Percentiles rank a stretch among this genome's conserved stretches.
Conservation (phyloP, 2,888 invertebrate genomes). For the Autographa gamma region DNA sequence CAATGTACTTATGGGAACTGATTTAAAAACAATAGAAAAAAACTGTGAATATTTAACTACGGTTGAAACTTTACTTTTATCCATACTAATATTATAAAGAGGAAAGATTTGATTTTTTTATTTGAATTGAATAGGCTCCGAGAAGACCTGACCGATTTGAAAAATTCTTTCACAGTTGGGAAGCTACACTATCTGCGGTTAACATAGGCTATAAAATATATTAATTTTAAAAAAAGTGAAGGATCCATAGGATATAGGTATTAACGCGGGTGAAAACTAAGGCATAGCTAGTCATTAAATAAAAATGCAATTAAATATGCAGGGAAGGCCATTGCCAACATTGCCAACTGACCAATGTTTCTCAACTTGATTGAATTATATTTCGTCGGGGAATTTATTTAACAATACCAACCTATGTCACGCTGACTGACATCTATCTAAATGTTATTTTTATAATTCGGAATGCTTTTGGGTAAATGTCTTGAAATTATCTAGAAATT, state of each 20-base stretch:
- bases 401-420: constrained; percentile 35
- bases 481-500: neutral
- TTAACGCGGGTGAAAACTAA: too few species aligned
- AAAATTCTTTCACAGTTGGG: too few species aligned
- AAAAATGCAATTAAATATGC: constrained; percentile 42
- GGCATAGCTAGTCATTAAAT: neutral
- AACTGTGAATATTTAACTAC: too few species aligned
- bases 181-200: too few species aligned
- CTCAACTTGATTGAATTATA: constrained; percentile 18
- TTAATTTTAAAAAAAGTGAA: too few species aligned
- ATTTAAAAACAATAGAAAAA: neutral
- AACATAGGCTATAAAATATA: too few species aligned
- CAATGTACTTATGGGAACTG: neutral
- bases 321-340: constrained; percentile 10
- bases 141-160: too few species aligned
- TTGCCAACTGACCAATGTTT: constrained; percentile 1
- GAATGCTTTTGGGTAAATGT: constrained; percentile 29
- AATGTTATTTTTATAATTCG: constrained; percentile 33
- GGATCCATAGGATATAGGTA: too few species aligned
- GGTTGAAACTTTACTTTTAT: too few species aligned
- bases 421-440: constrained; percentile 26
- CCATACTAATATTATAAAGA: too few species aligned
- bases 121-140: too few species aligned
- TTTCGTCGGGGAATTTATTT: constrained; percentile 31
- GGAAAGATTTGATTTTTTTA: too few species aligned